Evolutionary conservation across 2,797 vertebrate genomes (phyloP).

Genomic region (Cirrhinus molitorella): DNA sequence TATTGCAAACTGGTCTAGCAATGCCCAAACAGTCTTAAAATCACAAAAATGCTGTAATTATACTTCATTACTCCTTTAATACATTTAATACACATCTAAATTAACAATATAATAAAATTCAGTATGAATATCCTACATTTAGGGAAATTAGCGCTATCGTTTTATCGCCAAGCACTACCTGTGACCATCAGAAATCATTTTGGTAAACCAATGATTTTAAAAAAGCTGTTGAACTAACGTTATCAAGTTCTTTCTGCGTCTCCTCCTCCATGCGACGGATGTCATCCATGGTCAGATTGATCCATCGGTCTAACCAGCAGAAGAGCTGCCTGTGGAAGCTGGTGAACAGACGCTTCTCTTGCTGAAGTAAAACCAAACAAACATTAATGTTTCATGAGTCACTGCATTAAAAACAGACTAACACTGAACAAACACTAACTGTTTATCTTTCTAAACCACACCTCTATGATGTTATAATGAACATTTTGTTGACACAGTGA

Average conservation of each 20-base stretch:
- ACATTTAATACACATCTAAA: no score
- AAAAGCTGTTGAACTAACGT: constrained; percentile 70
- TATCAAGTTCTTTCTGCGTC: constrained; percentile 91
- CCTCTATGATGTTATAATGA: not conserved
- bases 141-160: no score
- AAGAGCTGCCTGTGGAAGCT: constrained; percentile 97
- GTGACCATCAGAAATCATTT: not conserved
- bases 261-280: constrained; percentile 96
- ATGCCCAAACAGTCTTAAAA: no score
- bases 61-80: no score
- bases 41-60: no score
- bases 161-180: not conserved
- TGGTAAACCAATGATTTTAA: no score
- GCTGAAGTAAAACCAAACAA: constrained; percentile 73
- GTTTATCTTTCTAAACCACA: constrained; percentile 12
- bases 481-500: not conserved
- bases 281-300: constrained; percentile 94
- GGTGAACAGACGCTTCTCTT: constrained; percentile 94
- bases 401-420: not conserved
- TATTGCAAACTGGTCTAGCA: no score
- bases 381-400: constrained; percentile 17
- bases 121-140: no score
- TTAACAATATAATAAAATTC: no score
- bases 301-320: constrained; percentile 94
- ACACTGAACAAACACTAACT: constrained; percentile 7